These are phyloP conservation scores for Gobio gobio DNA, from an alignment of 2,113 vertebrate genomes.

Conservation along the genomic window DNA sequence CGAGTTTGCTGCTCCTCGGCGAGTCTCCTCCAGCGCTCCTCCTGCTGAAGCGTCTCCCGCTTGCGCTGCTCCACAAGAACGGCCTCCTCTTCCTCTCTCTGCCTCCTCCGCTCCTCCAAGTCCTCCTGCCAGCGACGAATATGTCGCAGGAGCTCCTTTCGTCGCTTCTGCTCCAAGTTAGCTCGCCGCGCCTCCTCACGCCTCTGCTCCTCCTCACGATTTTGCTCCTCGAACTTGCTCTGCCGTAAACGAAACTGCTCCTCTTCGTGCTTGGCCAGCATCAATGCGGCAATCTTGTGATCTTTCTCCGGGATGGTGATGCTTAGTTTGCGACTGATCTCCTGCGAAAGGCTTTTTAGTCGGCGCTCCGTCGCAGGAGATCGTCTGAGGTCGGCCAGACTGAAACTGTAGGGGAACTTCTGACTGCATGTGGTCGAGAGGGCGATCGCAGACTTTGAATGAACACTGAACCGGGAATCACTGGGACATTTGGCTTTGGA, in stretches of 20 bases:
- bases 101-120: slow-evolving; percentile 66
- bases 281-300: slow-evolving; percentile 81
- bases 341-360: slow-evolving; percentile 61
- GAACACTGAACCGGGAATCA: slow-evolving; percentile 44
- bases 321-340: slow-evolving; percentile 67
- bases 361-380: slow-evolving; percentile 61
- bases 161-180: slow-evolving; percentile 64
- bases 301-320: slow-evolving; percentile 74
- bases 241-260: slow-evolving; percentile 68
- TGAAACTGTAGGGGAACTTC: slow-evolving; percentile 53
- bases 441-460: slow-evolving; percentile 47
- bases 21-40: slow-evolving; percentile 60
- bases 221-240: slow-evolving; percentile 66
- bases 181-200: slow-evolving; percentile 63
- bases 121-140: slow-evolving; percentile 68
- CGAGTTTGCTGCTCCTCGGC: slow-evolving; percentile 65
- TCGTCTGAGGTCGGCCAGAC: slow-evolving; percentile 65
- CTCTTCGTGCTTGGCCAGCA: slow-evolving; percentile 79
- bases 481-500: slow-evolving; percentile 22
- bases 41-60: slow-evolving; percentile 56
- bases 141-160: slow-evolving; percentile 60
- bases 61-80: slow-evolving; percentile 46
- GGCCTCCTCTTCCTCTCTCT: slow-evolving; percentile 60
- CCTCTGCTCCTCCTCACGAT: slow-evolving; percentile 72
- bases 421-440: slow-evolving; percentile 51